Base-by-base conservation (phyloP, 1,140 invertebrate species). In the Psix sp. region DNA sequence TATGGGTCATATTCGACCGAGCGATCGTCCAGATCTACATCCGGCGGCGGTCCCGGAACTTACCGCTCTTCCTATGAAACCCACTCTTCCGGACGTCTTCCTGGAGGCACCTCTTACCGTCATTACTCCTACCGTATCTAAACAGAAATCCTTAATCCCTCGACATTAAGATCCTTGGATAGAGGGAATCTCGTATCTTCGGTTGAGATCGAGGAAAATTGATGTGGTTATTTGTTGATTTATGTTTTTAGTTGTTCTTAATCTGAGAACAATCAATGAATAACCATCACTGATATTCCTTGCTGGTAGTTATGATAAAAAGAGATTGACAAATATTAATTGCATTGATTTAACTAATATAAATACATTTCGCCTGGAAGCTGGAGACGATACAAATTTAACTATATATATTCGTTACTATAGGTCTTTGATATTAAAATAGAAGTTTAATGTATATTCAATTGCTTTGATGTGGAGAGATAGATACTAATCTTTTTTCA, bases 101-200 rank as follows among this genome's bases (percentile, higher is more conserved):
- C 94, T 48, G 91, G 92, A 75, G 93, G 94, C 81, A 94, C 93
- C 77, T 89, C 86, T 77, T 95, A 94, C 84, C 92, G 94, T 70
- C 94, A 95, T 84, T 95, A 91, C 86, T 94, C 93, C 72, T 95
- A 95, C 88, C 92, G 93, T 84, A 92, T 95, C 80, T 95, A 93
- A 90, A 74, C 38, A 31, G 54, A n/a, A 26, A 43, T 18, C 7
- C 21, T 6, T 17, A 17, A 24, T 60, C 36, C 52, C 60, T 67
- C 56, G 2, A 51, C 43, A 1, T 43, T 16, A 56, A 62, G 6
- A 70, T 62, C 59, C 17, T 57, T 51, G 36, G 36, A 56, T 43
- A 38, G 43, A 63, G 57, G 49, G 36, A 63, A 62, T 36, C n/a
- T 17, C 24, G 16, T 11, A 51, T 14, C 13, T 15, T 39, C 1